Conservation (phyloP, 2,113 vertebrate species). For the Phoenicopterus ruber region DNA sequence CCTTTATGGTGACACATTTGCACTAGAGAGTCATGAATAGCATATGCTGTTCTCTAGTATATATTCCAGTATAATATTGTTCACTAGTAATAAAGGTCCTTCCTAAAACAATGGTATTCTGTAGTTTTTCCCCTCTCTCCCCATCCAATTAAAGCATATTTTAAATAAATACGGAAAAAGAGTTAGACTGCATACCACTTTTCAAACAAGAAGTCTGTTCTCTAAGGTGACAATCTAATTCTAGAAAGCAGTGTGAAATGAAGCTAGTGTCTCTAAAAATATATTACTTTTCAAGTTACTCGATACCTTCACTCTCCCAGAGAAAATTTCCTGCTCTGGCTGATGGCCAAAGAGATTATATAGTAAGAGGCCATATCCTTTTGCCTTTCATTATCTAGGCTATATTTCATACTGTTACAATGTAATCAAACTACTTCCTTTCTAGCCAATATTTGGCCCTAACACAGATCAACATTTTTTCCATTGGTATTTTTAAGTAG, state of each 20-base stretch:
- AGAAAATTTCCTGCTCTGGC: constrained; percentile 69
- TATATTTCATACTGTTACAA: constrained; percentile 64
- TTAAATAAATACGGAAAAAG: not conserved
- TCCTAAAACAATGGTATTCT: not conserved
- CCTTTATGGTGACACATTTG: not conserved
- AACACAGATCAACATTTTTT: constrained; percentile 42
- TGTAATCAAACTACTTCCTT: constrained; percentile 59
- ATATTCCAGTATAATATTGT: not conserved
- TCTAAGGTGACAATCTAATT: constrained; percentile 44
- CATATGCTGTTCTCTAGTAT: not conserved
- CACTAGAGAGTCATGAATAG: not conserved
- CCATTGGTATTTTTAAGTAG: constrained; percentile 46
- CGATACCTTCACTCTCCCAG: constrained; percentile 24
- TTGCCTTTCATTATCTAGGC: constrained; percentile 60
- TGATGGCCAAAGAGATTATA: constrained; percentile 69
- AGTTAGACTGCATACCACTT: not conserved
- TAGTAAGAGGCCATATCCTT: constrained; percentile 51
- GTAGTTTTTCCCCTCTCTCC: not conserved
- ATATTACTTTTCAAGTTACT: constrained; percentile 62
- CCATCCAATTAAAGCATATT: not conserved
- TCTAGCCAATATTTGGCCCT: constrained; percentile 46
- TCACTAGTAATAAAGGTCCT: not conserved
- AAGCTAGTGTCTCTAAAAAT: constrained; percentile 53
- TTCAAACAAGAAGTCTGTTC: constrained; percentile 19
- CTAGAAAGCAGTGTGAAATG: constrained; percentile 44